A percentile compares a stretch with the other conserved stretches of the same genome.
phyloP scores from a whole-genome alignment of 2,797 vertebrate genomes.

The Coracias cyanogaster region DNA sequence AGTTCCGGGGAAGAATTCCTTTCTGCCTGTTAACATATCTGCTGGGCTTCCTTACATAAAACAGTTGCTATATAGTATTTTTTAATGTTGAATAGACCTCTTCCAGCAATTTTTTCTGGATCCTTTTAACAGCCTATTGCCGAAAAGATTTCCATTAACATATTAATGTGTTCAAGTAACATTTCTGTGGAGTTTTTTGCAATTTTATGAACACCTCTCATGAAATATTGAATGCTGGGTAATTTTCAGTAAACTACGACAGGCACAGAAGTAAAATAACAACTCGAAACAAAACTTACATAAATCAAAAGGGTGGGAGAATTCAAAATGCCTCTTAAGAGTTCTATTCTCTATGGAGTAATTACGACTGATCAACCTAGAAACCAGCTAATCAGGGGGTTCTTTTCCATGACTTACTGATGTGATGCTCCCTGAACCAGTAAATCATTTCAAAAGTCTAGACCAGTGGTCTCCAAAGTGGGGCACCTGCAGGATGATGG shows the following conservation, averaged over 20 bases:
- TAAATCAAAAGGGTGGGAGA: not conserved
- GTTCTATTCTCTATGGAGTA: not conserved
- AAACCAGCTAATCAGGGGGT: not conserved
- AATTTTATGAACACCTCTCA: not conserved
- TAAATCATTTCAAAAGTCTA: not conserved
- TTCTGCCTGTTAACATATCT: not conserved
- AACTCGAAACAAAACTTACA: not conserved
- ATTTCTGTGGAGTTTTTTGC: not conserved
- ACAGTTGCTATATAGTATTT: not conserved
- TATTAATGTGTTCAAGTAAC: not conserved
- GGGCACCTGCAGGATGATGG: not conserved
- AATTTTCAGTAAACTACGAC: not conserved
- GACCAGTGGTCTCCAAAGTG: not conserved
- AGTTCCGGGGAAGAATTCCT: not conserved
- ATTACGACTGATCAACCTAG: not conserved
- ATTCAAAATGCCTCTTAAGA: not conserved
- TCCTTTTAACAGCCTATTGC: not conserved
- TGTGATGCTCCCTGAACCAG: not conserved
- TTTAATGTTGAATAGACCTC: not conserved
- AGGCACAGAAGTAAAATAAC: not conserved
- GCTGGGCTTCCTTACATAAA: not conserved
- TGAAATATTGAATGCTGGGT: not conserved
- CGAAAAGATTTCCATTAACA: not conserved
- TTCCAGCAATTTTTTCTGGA: not conserved
- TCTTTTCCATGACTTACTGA: not conserved